These are phyloP conservation scores for Nyctibius grandis DNA, from an alignment of 2,797 vertebrate species.

Conservation along the genomic window DNA sequence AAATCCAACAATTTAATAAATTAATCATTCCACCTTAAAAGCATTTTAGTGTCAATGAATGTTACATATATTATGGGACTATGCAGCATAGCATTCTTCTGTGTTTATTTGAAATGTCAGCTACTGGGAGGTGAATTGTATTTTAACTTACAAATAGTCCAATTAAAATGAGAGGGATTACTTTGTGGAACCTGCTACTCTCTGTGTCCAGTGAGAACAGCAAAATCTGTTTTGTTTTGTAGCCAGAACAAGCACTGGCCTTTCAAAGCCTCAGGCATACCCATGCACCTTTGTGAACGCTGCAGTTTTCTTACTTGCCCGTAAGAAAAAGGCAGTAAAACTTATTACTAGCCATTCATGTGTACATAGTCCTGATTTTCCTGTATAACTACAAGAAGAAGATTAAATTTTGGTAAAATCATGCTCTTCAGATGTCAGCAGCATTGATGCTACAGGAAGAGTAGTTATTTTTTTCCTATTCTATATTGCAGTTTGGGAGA, in stretches of 20 bases:
- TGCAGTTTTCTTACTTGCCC: neutral
- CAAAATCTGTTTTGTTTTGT: neutral
- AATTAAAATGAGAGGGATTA: neutral
- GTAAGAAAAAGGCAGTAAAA: neutral
- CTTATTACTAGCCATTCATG: neutral
- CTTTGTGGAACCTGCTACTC: neutral
- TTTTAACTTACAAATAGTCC: neutral
- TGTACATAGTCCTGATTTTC: neutral
- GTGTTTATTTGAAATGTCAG: neutral
- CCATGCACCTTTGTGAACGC: accelerated
- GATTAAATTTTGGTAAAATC: neutral
- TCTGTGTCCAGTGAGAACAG: neutral
- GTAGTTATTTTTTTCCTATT: neutral
- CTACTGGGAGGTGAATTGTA: neutral
- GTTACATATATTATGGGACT: neutral
- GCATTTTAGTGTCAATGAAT: neutral
- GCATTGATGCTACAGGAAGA: neutral
- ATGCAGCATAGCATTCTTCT: neutral
- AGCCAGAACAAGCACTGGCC: neutral
- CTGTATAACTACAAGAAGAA: neutral
- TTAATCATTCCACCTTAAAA: neutral
- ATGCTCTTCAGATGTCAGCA: neutral
- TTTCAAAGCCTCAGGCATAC: neutral
- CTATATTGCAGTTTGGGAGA: neutral
- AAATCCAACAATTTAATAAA: neutral